phyloP scores from a whole-genome alignment of 2,113 vertebrate genomes.

The Malurus elegans region DNA sequence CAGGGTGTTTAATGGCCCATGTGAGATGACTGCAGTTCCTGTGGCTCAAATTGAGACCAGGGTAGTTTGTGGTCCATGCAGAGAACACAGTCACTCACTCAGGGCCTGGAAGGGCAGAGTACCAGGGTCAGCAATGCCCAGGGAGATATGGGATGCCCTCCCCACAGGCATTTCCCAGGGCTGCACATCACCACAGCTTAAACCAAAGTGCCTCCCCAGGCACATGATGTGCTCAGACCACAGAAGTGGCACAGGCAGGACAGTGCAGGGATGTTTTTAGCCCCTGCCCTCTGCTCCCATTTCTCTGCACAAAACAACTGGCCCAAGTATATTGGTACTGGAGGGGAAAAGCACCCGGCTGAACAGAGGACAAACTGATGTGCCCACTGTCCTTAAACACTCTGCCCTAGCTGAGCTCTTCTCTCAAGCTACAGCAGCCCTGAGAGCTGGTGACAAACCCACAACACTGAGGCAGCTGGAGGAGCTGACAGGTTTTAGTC shows the following conservation, averaged over 20 bases:
- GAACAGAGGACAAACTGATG: not conserved
- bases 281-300: not conserved
- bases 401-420: not conserved
- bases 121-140: not conserved
- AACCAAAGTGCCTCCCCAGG: not conserved
- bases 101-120: not conserved
- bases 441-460: not conserved
- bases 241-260: not conserved
- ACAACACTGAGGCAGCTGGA: not conserved
- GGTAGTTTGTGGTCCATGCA: not conserved
- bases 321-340: accelerated
- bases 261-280: not conserved
- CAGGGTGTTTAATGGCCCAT: not conserved
- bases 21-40: not conserved
- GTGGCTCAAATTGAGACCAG: not conserved
- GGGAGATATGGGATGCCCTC: not conserved
- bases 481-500: not conserved
- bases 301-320: not conserved
- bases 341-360: not conserved
- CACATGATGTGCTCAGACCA: not conserved
- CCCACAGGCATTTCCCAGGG: not conserved
- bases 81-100: not conserved
- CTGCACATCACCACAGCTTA: not conserved
- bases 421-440: not conserved
- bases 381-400: not conserved